These are phyloP conservation scores for Micrasema minimum DNA, from an alignment of 1,140 invertebrate species.

Conservation along the genomic window DNA sequence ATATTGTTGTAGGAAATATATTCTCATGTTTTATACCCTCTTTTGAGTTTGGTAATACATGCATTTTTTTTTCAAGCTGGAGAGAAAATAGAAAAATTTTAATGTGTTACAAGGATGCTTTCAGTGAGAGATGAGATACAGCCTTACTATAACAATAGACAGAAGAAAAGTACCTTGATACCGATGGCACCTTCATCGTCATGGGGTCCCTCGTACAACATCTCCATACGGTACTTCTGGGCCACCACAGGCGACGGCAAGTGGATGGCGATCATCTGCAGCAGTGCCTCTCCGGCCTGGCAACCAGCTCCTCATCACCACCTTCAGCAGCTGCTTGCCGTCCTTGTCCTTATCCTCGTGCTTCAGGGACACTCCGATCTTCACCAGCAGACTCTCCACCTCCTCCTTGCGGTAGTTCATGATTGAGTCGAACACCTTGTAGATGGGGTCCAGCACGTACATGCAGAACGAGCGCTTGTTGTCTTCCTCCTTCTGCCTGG, in stretches of 20 bases:
- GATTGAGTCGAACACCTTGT: slow-evolving; percentile 97
- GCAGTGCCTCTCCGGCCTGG: slow-evolving; percentile 98
- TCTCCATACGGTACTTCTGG: slow-evolving; percentile 99
- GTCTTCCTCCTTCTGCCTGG: slow-evolving; percentile 87
- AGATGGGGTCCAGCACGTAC: slow-evolving; percentile 99
- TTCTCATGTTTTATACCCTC: too few relatives aligned
- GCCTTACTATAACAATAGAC: too few relatives aligned
- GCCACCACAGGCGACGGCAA: slow-evolving; percentile 98
- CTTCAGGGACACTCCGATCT: slow-evolving; percentile 92
- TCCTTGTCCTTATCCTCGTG: slow-evolving; percentile 97
- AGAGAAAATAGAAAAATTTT: too few relatives aligned
- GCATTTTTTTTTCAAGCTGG: too few relatives aligned
- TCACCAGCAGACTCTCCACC: slow-evolving; percentile 84
- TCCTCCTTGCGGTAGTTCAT: slow-evolving; percentile 99
- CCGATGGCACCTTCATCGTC: slow-evolving; percentile 97
- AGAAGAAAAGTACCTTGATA: too few relatives aligned
- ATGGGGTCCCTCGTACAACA: slow-evolving; percentile 97
- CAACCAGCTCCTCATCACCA: slow-evolving; percentile 98
- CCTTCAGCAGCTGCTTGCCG: slow-evolving; percentile 90
- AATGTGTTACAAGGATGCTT: too few relatives aligned
- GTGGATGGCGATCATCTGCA: slow-evolving; percentile 99
- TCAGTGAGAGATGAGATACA: too few relatives aligned
- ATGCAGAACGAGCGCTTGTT: slow-evolving; percentile 98
- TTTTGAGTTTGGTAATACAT: too few relatives aligned
- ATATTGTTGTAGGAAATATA: slow-evolving; percentile 15